Evolutionary conservation across 2,888 invertebrate species (phyloP), one percentile per base, ranked within the genome.

Genomic region (Aphidoletes aphidimyza): DNA sequence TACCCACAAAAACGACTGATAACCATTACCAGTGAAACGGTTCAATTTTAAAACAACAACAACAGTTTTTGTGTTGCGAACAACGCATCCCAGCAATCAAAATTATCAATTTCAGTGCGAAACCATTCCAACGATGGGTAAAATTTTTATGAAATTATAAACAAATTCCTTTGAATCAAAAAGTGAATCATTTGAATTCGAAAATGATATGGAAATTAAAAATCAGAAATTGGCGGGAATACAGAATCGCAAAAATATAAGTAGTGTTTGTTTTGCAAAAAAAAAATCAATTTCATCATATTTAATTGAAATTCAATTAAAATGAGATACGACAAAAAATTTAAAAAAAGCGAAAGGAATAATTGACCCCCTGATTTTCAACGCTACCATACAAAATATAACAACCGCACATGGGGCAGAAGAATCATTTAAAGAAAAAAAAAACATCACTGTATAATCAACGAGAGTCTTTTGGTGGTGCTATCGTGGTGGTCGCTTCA

Each of bases 31-130:
- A 22, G 47, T 11, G 19, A 47, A 47, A 11, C 19, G 17, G 47
- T 54, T 22, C 54, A 26, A 22, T 54, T 54, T 54, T 5, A 2
- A 26, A 54, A 6, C 22, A 17, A 26, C 26, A 8, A 19, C n/a
- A 54, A 6, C 54, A 22, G 26, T 22, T 30, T 19, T 1, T 69
- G 34, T 22, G n/a, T 30, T 69, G 30, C n/a, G 17, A 26, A 34
- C 30, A 11, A 0, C 69, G 69, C 69, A 69, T 69, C 69, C 69
- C 69, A 69, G 69, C 69, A 69, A 69, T 30, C 30, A 30, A 69
- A 30, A 69, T 69, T 69, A 69, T 69, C 69, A 69, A 1, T 30
- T 69, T 30, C 17, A 14, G 26, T 54, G 54, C 17, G 8, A 47
- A 47, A 30, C 30, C 8, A 69, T 30, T 2, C 22, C 47, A 54